phyloP scores from a whole-genome alignment of 2,113 vertebrate species.

The Sebastes schlegelii region DNA sequence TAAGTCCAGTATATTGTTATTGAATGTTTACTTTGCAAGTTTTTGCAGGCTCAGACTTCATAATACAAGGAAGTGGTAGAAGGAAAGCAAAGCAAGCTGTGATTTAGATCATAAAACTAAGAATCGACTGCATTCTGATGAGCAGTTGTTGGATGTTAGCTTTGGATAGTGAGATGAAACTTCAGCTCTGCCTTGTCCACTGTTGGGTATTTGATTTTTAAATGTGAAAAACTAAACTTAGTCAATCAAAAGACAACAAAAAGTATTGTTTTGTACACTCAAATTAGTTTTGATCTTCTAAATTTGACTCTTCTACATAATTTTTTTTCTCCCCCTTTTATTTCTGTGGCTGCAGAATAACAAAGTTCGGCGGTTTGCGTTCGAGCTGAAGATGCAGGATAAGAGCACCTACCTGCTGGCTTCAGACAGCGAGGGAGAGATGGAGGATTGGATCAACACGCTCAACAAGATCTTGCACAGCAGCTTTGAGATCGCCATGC shows the following conservation, averaged over 20 bases:
- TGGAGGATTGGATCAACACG: slow-evolving; percentile 97
- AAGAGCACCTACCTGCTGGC: slow-evolving; percentile 97
- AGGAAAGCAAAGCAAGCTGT: slow-evolving; percentile 17
- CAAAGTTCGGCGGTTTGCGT: slow-evolving; percentile 95
- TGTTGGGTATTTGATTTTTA: slow-evolving; percentile 32
- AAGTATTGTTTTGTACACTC: background rate
- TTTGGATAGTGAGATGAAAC: slow-evolving; percentile 63
- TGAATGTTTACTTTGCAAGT: slow-evolving; percentile 14
- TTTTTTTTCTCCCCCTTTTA: slow-evolving; percentile 5
- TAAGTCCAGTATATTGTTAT: background rate
- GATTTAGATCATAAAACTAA: slow-evolving; percentile 35
- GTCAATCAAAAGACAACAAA: slow-evolving; percentile 9
- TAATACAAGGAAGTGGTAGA: background rate
- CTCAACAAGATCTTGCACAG: slow-evolving; percentile 97
- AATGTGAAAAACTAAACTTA: slow-evolving; percentile 49
- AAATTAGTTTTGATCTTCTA: background rate
- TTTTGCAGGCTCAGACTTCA: slow-evolving; percentile 17
- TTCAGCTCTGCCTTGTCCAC: slow-evolving; percentile 50
- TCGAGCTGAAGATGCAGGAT: slow-evolving; percentile 99
- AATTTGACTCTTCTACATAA: background rate
- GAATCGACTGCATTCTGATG: slow-evolving; percentile 21
- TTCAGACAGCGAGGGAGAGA: slow-evolving; percentile 94
- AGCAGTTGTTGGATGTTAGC: slow-evolving; percentile 36
- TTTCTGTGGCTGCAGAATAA: slow-evolving; percentile 86
- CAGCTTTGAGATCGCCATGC: slow-evolving; percentile 97